A percentile compares a stretch with the other conserved stretches of the same genome.
These are phyloP conservation scores for Solea solea DNA, from an alignment of 2,113 vertebrate species.

Conservation along the genomic window DNA sequence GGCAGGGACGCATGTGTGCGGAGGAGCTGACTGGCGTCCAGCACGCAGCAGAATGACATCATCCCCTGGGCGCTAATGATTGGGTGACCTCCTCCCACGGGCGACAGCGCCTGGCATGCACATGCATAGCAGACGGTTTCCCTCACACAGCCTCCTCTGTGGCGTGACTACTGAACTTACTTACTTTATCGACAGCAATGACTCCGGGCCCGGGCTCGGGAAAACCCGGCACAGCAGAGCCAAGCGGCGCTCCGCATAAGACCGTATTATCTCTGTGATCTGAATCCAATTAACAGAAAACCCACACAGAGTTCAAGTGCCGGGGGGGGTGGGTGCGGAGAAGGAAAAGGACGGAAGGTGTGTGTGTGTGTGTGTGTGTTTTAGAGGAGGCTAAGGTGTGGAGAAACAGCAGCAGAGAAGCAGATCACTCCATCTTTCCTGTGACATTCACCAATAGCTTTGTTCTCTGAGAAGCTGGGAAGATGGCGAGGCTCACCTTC, in stretches of 20 bases:
- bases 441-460: slow-evolving; percentile 64
- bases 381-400: not conserved
- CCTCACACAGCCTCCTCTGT: slow-evolving; percentile 39
- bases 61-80: slow-evolving; percentile 60
- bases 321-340: slow-evolving; percentile 4
- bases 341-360: not conserved
- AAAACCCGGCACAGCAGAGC: slow-evolving; percentile 18
- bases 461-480: slow-evolving; percentile 45
- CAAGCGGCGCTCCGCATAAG: slow-evolving; percentile 8
- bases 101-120: slow-evolving; percentile 38
- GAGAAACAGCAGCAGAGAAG: slow-evolving; percentile 50
- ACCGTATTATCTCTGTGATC: slow-evolving; percentile 61
- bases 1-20: slow-evolving; percentile 29
- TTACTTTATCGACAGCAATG: slow-evolving; percentile 40
- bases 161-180: slow-evolving; percentile 52
- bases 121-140: slow-evolving; percentile 52
- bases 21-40: slow-evolving; percentile 39
- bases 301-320: slow-evolving; percentile 54
- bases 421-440: slow-evolving; percentile 42
- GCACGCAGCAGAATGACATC: slow-evolving; percentile 68
- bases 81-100: slow-evolving; percentile 55
- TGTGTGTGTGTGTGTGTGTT: not conserved
- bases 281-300: slow-evolving; percentile 73
- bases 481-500: slow-evolving; percentile 41
- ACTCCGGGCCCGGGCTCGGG: slow-evolving; percentile 20